A percentile compares a stretch with the other conserved stretches of the same genome.
Evolutionary conservation across 2,797 vertebrate species (phyloP).

Genomic region (Rhabdomys pumilio): DNA sequence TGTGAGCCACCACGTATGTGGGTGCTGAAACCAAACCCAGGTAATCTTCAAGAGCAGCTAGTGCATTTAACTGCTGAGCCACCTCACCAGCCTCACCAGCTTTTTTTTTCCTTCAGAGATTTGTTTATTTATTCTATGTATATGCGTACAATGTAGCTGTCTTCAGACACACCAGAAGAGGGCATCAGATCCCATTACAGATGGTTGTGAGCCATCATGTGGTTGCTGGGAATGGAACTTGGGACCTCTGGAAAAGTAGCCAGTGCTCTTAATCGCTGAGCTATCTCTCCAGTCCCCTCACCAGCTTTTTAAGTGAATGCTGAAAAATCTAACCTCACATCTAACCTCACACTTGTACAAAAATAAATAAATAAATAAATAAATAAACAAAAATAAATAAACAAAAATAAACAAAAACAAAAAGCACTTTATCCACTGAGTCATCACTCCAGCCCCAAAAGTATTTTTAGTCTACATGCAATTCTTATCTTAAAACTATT

Average conservation of each 20-base stretch:
- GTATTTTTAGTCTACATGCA: neutral
- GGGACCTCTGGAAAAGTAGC: neutral
- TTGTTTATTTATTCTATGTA: too few species aligned
- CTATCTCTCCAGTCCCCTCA: neutral
- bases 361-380: too few species aligned
- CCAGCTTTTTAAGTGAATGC: neutral
- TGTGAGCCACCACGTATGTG: neutral
- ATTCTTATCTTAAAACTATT: constrained; percentile 51
- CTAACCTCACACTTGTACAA: neutral
- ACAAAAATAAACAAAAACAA: neutral
- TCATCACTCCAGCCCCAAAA: neutral
- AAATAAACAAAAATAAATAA: neutral
- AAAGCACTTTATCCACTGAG: neutral
- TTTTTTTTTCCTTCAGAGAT: neutral
- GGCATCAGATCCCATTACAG: too few species aligned
- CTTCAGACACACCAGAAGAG: too few species aligned
- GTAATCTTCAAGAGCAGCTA: neutral
- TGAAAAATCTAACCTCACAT: neutral
- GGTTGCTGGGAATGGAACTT: too few species aligned
- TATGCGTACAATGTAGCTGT: too few species aligned
- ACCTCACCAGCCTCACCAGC: neutral
- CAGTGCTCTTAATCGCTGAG: neutral
- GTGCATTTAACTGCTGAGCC: neutral
- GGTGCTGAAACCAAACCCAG: neutral
- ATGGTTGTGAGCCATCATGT: too few species aligned